Percentiles rank a stretch among this genome's conserved stretches.
Conservation (phyloP, 2,797 vertebrate species). For the Chelon labrosus region DNA sequence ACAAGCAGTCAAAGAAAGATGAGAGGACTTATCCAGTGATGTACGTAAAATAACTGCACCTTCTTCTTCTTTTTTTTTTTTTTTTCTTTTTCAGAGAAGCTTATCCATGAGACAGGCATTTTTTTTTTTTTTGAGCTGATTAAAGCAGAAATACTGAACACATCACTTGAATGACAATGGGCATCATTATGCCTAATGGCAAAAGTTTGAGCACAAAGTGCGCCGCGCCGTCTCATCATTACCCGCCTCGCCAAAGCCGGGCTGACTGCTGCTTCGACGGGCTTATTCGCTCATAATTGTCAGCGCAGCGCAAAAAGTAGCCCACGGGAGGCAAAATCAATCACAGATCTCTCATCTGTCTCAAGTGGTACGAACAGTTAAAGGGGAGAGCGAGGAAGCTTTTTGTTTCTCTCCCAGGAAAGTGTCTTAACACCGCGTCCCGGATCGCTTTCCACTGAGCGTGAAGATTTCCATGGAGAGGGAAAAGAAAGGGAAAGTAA, state of each 20-base stretch:
- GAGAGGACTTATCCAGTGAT: slow-evolving; percentile 7
- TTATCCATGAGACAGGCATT: slow-evolving; percentile 25
- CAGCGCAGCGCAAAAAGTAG: slow-evolving; percentile 50
- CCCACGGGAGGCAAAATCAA: slow-evolving; percentile 69
- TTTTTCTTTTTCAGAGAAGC: not conserved
- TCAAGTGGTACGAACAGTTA: slow-evolving; percentile 59
- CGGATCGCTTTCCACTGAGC: slow-evolving; percentile 37
- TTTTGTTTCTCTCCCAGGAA: slow-evolving; percentile 57
- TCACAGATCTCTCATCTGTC: slow-evolving; percentile 63
- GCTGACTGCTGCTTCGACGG: slow-evolving; percentile 38
- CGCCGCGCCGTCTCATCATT: slow-evolving; percentile 53
- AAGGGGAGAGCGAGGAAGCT: slow-evolving; percentile 19
- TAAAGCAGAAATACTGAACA: slow-evolving; percentile 44
- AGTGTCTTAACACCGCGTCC: slow-evolving; percentile 56
- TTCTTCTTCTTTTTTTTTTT: not conserved
- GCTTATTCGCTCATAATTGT: slow-evolving; percentile 69
- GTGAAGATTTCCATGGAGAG: slow-evolving; percentile 49
- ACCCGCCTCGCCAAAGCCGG: slow-evolving; percentile 58
- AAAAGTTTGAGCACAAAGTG: slow-evolving; percentile 60
- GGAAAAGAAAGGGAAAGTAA: slow-evolving; percentile 54
- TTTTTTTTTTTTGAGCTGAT: slow-evolving; percentile 42
- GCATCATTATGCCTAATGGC: slow-evolving; percentile 59
- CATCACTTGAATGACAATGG: slow-evolving; percentile 38
- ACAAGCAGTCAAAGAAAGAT: slow-evolving; percentile 26
- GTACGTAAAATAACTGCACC: not conserved